Conservation (phyloP, 1,140 invertebrate species). For the Eciton burchellii region DNA sequence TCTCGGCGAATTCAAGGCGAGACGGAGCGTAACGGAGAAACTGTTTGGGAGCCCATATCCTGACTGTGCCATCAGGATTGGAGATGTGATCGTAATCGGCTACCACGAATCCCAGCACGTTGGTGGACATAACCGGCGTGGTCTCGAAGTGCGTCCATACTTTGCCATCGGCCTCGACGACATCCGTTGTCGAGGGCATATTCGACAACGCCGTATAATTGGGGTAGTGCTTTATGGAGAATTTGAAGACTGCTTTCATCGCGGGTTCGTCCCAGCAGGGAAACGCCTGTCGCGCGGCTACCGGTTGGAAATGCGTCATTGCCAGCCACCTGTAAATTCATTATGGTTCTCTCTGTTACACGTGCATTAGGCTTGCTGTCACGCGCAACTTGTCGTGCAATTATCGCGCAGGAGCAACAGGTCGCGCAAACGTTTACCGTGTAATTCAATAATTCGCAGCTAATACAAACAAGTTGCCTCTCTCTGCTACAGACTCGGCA, state of each 20-base stretch:
- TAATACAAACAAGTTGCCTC: not conserved
- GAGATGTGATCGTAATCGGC: constrained; percentile 90
- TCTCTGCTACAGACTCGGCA: not conserved
- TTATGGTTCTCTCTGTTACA: not conserved
- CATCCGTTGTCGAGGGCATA: constrained; percentile 83
- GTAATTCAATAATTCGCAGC: not conserved
- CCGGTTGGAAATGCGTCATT: constrained; percentile 85
- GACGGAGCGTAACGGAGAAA: constrained; percentile 88
- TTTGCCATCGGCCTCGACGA: constrained; percentile 82
- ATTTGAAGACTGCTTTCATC: constrained; percentile 89
- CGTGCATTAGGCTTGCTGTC: not conserved
- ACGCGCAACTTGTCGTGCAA: not conserved
- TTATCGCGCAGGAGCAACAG: constrained; percentile 5
- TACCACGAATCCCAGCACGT: constrained; percentile 91
- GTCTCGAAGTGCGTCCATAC: constrained; percentile 89
- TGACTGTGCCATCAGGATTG: constrained; percentile 86
- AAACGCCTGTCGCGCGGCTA: constrained; percentile 89
- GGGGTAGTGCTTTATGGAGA: constrained; percentile 87
- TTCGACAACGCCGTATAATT: constrained; percentile 87
- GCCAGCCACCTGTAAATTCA: constrained; percentile 34
- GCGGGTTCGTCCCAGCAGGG: constrained; percentile 93
- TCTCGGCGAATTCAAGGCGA: constrained; percentile 86
- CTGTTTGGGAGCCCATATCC: constrained; percentile 89
- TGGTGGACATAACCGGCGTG: constrained; percentile 93
- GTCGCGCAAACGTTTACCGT: not conserved